Percentiles rank a stretch among this genome's conserved stretches.
Evolutionary conservation across 2,113 vertebrate genomes (phyloP).

Genomic region (Festucalex cinctus): DNA sequence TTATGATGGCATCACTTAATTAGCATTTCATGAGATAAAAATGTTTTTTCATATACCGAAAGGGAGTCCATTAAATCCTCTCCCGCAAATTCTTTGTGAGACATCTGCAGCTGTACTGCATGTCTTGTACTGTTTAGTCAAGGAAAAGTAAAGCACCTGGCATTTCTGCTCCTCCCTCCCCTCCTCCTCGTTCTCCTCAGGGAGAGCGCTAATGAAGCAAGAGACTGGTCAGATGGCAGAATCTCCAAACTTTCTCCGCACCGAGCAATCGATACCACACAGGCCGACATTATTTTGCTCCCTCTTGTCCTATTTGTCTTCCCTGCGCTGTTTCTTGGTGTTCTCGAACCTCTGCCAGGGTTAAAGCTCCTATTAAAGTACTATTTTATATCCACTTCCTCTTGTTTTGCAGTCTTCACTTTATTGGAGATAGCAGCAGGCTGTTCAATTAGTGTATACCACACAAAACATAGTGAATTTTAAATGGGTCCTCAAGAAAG

Average conservation of each 20-base stretch:
- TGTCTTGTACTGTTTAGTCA: conserved; percentile 30
- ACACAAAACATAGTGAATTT: background rate
- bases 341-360: background rate
- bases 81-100: background rate
- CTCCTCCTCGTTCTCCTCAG: conserved; percentile 22
- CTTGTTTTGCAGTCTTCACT: conserved; percentile 1
- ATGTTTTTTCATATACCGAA: background rate
- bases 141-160: conserved; percentile 34
- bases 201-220: conserved; percentile 61
- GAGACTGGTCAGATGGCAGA: conserved; percentile 52
- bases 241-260: conserved; percentile 40
- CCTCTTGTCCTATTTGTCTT: conserved; percentile 25
- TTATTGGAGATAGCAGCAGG: background rate
- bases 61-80: background rate
- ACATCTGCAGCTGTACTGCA: background rate
- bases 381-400: background rate
- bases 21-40: background rate
- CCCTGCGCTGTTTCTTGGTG: background rate
- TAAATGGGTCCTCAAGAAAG: background rate
- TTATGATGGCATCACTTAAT: background rate
- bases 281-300: conserved; percentile 25
- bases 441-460: background rate
- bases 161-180: conserved; percentile 15
- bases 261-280: conserved; percentile 58
- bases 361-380: conserved; percentile 4